Percentiles rank a stretch among this genome's conserved stretches.
phyloP scores from a whole-genome alignment of 1,140 invertebrate genomes.

The Papilio polyxenes region DNA sequence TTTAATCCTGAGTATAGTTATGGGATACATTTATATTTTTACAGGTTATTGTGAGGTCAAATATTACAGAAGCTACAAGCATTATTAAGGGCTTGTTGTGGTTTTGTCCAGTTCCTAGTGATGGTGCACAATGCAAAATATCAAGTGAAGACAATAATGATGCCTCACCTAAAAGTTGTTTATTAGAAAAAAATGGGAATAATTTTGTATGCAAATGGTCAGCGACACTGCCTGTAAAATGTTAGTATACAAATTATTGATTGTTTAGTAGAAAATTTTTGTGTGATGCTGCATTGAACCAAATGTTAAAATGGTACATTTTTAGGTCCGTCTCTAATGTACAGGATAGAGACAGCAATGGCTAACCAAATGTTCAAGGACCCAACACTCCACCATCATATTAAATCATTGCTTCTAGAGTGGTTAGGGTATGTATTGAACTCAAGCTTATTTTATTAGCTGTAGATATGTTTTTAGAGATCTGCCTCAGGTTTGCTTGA shows the following conservation, averaged over 20 bases:
- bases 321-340: slow-evolving; percentile 81
- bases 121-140: neutral
- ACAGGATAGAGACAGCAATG: slow-evolving; percentile 80
- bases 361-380: slow-evolving; percentile 81
- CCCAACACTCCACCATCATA: slow-evolving; percentile 80
- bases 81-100: slow-evolving; percentile 55
- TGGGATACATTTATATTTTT: slow-evolving; percentile 46
- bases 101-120: slow-evolving; percentile 53
- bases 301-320: neutral
- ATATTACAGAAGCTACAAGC: slow-evolving; percentile 45
- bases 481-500: too few species aligned
- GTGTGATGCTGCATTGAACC: slow-evolving; percentile 32
- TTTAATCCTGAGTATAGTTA: neutral
- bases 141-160: slow-evolving; percentile 30
- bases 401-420: slow-evolving; percentile 81
- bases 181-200: slow-evolving; percentile 74
- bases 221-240: slow-evolving; percentile 79
- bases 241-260: too few species aligned
- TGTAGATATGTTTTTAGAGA: too few species aligned
- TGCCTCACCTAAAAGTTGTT: slow-evolving; percentile 40
- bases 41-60: slow-evolving; percentile 70
- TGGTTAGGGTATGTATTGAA: slow-evolving; percentile 81
- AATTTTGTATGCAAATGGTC: slow-evolving; percentile 78
- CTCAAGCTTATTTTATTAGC: neutral
- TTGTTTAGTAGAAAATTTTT: slow-evolving; percentile 17